Conservation (phyloP, 2,797 vertebrate species). For the Nyctalus aviator region DNA sequence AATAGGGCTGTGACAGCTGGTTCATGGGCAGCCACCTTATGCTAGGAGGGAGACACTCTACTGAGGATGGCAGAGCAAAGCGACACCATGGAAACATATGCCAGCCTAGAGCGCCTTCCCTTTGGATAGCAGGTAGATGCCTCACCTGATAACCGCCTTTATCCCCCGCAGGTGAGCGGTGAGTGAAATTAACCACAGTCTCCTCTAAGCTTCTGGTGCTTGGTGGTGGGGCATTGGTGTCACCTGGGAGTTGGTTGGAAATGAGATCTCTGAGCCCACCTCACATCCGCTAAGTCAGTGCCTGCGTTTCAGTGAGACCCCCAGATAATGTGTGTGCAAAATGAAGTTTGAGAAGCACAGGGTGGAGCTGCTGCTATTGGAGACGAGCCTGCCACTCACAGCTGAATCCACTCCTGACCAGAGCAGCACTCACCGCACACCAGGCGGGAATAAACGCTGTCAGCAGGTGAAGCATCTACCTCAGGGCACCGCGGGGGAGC, state of each 20-base stretch:
- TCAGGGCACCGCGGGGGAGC: neutral
- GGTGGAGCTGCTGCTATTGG: neutral
- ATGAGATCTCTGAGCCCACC: too few relatives aligned
- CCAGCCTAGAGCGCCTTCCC: neutral
- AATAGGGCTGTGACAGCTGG: neutral
- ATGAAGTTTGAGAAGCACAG: neutral
- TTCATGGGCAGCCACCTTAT: neutral
- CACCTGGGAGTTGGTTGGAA: neutral
- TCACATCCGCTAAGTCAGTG: neutral
- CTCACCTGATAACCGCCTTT: too few relatives aligned
- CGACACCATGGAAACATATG: neutral
- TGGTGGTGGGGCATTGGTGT: neutral
- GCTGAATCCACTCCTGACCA: neutral
- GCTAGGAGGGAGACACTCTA: neutral
- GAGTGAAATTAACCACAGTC: neutral
- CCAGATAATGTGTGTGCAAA: neutral
- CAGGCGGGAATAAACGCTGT: fast-evolving
- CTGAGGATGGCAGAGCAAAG: neutral
- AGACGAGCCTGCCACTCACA: neutral
- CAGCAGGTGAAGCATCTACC: neutral
- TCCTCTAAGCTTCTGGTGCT: neutral
- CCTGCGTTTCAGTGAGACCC: neutral
- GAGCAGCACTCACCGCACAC: too few relatives aligned
- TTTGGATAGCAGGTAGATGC: neutral
- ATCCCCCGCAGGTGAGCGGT: too few relatives aligned